A percentile compares a stretch with the other conserved stretches of the same genome.
Evolutionary conservation across 2,113 vertebrate genomes (phyloP).

Genomic region (Loxodonta africana): DNA sequence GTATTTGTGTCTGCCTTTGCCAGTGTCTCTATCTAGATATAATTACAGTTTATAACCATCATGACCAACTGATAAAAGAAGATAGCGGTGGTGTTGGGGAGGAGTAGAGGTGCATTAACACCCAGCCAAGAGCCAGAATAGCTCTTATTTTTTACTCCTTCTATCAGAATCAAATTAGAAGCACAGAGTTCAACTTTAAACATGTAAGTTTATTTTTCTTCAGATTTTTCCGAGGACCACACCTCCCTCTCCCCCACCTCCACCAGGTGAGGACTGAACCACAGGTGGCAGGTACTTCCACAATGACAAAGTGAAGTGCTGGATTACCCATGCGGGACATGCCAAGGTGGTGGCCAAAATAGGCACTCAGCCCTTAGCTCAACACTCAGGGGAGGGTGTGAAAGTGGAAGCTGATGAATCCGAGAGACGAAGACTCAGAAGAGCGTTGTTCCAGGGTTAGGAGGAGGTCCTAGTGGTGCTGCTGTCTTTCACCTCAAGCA

Average conservation of each 20-base stretch:
- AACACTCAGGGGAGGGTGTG: too few relatives aligned
- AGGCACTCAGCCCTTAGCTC: not conserved
- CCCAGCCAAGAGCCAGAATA: not conserved
- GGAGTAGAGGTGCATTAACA: not conserved
- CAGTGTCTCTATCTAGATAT: not conserved
- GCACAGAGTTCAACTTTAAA: not conserved
- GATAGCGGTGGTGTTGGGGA: fast-evolving
- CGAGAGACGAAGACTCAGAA: not conserved
- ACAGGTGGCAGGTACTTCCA: not conserved
- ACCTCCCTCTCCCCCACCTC: not conserved
- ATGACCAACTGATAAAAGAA: not conserved
- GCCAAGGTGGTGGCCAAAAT: too few relatives aligned
- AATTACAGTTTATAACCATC: not conserved
- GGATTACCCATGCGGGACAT: fast-evolving
- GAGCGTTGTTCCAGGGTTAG: fast-evolving
- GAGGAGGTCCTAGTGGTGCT: fast-evolving
- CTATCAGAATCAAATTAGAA: not conserved
- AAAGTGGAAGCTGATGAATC: too few relatives aligned
- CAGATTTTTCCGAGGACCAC: not conserved
- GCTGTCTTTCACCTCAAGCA: not conserved
- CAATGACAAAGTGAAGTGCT: not conserved
- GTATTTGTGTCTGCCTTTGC: not conserved
- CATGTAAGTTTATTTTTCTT: not conserved
- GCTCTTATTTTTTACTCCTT: not conserved
- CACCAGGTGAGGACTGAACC: not conserved